A percentile compares a stretch with the other conserved stretches of the same genome.
Evolutionary conservation across 2,113 vertebrate genomes (phyloP).

Genomic region (Scatophagus argus): DNA sequence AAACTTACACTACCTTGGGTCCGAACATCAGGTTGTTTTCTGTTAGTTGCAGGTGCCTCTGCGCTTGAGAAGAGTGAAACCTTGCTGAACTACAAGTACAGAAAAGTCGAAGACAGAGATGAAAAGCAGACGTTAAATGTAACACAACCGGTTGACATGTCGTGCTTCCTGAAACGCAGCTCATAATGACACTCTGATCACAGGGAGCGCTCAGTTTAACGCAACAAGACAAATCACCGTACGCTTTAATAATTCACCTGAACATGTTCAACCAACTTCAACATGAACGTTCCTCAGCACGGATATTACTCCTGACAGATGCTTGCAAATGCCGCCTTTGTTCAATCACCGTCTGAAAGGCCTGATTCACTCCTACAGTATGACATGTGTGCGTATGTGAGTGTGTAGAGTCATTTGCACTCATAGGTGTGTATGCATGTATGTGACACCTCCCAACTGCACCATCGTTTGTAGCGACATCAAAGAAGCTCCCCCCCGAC

Average conservation of each 20-base stretch:
- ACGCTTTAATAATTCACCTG: constrained; percentile 77
- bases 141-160: constrained; percentile 75
- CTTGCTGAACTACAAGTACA: constrained; percentile 70
- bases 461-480: constrained; percentile 84
- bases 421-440: constrained; percentile 43
- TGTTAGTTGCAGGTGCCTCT: background rate
- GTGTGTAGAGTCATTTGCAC: constrained; percentile 58
- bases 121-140: constrained; percentile 68
- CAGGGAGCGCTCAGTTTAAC: constrained; percentile 75
- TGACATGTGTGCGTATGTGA: constrained; percentile 42
- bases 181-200: constrained; percentile 75
- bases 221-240: constrained; percentile 74
- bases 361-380: constrained; percentile 55
- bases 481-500: constrained; percentile 69
- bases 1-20: constrained; percentile 64
- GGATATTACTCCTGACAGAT: constrained; percentile 74
- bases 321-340: constrained; percentile 68
- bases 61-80: constrained; percentile 37
- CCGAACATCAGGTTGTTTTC: constrained; percentile 28
- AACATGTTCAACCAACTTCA: constrained; percentile 61
- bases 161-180: constrained; percentile 57
- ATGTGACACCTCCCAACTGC: constrained; percentile 74
- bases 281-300: constrained; percentile 26
- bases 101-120: constrained; percentile 41
- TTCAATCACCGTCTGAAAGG: constrained; percentile 70